phyloP scores from a whole-genome alignment of 2,797 vertebrate species.

The Lacerta viridis region DNA sequence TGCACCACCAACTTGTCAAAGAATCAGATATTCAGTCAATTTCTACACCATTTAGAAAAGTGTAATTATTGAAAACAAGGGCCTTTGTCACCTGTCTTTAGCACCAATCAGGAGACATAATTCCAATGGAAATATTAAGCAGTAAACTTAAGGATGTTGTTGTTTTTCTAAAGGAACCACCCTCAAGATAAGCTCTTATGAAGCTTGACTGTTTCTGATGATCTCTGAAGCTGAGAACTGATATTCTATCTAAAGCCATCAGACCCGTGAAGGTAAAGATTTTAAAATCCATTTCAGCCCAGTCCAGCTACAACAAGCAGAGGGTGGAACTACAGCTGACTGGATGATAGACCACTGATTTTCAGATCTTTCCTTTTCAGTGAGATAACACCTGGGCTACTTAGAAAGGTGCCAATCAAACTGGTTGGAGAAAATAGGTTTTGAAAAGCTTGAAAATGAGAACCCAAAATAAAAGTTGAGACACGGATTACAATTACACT shows the following conservation, averaged over 20 bases:
- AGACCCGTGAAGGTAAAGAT: slow-evolving; percentile 34
- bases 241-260: slow-evolving; percentile 25
- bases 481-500: slow-evolving; percentile 27
- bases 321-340: slow-evolving; percentile 18
- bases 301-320: slow-evolving; percentile 10
- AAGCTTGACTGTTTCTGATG: background rate
- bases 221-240: slow-evolving; percentile 21
- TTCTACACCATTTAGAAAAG: background rate
- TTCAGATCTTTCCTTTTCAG: slow-evolving; percentile 39
- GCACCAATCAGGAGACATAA: background rate
- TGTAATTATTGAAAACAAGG: background rate
- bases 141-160: background rate
- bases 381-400: slow-evolving; percentile 19
- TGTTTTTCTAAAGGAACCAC: background rate
- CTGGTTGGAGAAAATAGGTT: slow-evolving; percentile 36
- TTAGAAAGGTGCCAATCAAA: slow-evolving; percentile 46
- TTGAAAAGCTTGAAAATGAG: slow-evolving; percentile 39
- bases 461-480: slow-evolving; percentile 26
- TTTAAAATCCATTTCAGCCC: slow-evolving; percentile 40
- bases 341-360: slow-evolving; percentile 15
- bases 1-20: background rate
- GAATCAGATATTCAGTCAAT: background rate
- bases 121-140: slow-evolving; percentile 8
- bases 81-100: background rate
- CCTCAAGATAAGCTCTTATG: slow-evolving; percentile 23